Conservation (phyloP, 2,888 invertebrate genomes). For the Drosophila putrida region DNA sequence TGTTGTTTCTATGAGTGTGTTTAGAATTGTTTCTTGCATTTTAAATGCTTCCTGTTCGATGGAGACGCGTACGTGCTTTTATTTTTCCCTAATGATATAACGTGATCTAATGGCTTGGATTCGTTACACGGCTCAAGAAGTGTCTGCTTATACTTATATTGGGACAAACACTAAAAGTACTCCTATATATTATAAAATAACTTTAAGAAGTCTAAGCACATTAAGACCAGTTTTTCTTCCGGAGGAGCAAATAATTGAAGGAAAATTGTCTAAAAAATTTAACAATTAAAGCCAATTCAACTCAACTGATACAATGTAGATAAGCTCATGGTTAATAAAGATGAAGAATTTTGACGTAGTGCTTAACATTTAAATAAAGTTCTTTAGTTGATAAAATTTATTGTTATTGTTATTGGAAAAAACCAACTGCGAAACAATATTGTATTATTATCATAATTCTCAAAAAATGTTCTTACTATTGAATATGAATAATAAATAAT, state of each 20-base stretch:
- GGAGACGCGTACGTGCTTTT: conserved; percentile 76
- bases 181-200: conserved; percentile 8
- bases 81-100: conserved; percentile 73
- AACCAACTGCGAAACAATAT: no score
- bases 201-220: background rate
- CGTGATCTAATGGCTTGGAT: conserved; percentile 61
- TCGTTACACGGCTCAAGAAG: conserved; percentile 19
- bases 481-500: no score
- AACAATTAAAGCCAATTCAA: background rate
- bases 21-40: conserved; percentile 59
- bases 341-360: no score
- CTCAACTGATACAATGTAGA: no score
- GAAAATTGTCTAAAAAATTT: background rate
- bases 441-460: no score
- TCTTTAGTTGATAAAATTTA: no score
- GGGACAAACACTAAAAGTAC: background rate
- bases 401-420: no score
- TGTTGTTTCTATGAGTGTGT: conserved; percentile 21
- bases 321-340: no score
- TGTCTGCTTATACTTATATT: conserved; percentile 12
- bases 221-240: background rate
- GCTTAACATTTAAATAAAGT: no score
- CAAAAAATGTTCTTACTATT: no score
- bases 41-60: conserved; percentile 51
- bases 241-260: background rate